Evolutionary conservation across 2,797 vertebrate genomes (phyloP).

Genomic region (Paramormyrops hopkinsi): DNA sequence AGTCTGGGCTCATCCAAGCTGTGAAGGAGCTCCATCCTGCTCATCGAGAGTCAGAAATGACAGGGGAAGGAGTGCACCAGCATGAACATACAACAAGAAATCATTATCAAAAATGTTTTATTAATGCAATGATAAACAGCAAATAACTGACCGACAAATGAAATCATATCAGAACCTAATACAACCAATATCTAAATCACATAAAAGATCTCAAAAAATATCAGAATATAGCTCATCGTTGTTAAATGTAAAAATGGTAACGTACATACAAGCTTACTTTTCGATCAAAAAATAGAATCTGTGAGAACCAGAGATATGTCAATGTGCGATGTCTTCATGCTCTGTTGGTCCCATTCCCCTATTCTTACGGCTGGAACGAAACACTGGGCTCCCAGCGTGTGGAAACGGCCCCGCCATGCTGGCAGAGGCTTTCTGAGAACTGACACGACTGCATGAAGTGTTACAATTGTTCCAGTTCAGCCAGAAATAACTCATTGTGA

Average conservation of each 20-base stretch:
- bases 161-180: constrained; percentile 13
- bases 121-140: constrained; percentile 20
- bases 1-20: background rate
- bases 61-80: background rate
- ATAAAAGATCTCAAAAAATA: constrained; percentile 8
- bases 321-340: background rate
- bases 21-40: background rate
- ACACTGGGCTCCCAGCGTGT: background rate
- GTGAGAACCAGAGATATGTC: constrained; percentile 12
- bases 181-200: constrained; percentile 20
- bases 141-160: constrained; percentile 16
- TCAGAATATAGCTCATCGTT: background rate
- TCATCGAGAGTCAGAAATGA: background rate
- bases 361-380: background rate
- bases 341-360: background rate
- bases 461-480: background rate
- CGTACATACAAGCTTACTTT: constrained; percentile 9
- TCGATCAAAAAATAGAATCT: constrained; percentile 18
- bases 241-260: constrained; percentile 20
- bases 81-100: background rate
- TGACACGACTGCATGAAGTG: background rate
- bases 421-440: background rate
- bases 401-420: background rate
- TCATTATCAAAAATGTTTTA: constrained; percentile 21
- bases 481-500: background rate